Evolutionary conservation across 2,888 invertebrate genomes (phyloP).

Genomic region (Campopleginae sp.): DNA sequence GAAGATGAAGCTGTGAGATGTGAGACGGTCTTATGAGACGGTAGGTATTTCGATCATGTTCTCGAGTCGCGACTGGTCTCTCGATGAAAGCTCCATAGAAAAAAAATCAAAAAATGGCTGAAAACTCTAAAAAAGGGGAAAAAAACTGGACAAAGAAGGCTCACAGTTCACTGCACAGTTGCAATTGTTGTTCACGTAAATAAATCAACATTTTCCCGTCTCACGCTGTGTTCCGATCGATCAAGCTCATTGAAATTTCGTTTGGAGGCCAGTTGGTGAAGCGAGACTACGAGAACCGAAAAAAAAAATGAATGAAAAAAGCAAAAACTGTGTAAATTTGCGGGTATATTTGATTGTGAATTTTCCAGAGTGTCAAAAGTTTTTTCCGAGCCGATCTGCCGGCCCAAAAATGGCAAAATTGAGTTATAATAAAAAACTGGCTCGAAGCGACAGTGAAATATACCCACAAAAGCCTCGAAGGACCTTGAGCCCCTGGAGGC

Average conservation of each 20-base stretch:
- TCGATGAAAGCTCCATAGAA: slow-evolving; percentile 65
- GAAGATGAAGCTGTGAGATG: slow-evolving; percentile 51
- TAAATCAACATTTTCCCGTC: too few species aligned
- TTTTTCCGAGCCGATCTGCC: neutral
- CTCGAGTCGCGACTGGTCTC: slow-evolving; percentile 82
- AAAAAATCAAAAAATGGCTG: neutral
- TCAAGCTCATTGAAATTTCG: slow-evolving; percentile 10
- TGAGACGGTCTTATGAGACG: slow-evolving; percentile 77
- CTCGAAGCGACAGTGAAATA: neutral
- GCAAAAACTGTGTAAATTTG: neutral
- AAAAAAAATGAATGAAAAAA: slow-evolving; percentile 22
- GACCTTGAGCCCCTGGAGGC: slow-evolving; percentile 76
- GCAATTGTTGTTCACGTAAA: neutral
- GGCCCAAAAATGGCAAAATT: neutral
- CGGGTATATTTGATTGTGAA: neutral
- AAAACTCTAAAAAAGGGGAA: too few species aligned
- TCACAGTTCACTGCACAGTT: slow-evolving; percentile 30
- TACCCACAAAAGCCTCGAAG: slow-evolving; percentile 73
- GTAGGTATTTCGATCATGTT: slow-evolving; percentile 82
- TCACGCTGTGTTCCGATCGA: slow-evolving; percentile 2
- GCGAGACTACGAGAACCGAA: slow-evolving; percentile 66
- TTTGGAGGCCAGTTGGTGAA: slow-evolving; percentile 79
- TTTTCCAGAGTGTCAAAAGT: neutral
- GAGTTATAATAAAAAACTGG: neutral
- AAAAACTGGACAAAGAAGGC: too few species aligned